Base-by-base conservation (phyloP, 2,797 vertebrate species). In the Sebastes itinus region DNA sequence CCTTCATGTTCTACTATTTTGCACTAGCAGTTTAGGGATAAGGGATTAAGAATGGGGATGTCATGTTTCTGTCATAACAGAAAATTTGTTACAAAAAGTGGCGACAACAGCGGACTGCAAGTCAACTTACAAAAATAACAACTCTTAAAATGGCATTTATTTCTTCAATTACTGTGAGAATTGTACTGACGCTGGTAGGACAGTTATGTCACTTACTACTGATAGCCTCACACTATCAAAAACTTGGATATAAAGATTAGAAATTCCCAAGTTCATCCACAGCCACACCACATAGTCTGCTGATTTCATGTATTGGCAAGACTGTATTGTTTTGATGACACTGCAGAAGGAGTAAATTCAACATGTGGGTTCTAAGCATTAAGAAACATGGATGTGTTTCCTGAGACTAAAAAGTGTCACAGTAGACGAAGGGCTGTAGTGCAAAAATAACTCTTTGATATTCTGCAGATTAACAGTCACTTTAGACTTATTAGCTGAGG, bases 401-500 rank as follows among this genome's bases (percentile, higher is more conserved):
- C 61, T 46, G 67, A 78, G 73, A 72, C 52, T n/a, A 32, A 73
- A 79, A 82, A 63, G 52, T 61, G 74, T 78, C 81, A 82, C 78
- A 70, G 60, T 75, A 71, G 52, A 79, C 2, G 20, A 60, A 58
- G 69, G 73, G 59, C 62, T 82, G 70, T 14, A 62, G 74, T 30
- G 66, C 70, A 79, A 91, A 91, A 54, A 85, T 81, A 87, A 82
- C 56, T 67, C 72, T 61, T 60, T 79, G 76, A 87, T 86, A 83
- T 85, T 81, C 79, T 75, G 42, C 73, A 87, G 77, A 87, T 88
- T 84, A 91, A 85, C 87, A 88, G 80, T 87, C 85, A 86, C 77
- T 88, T 87, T 83, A 85, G 55, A 80, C 58, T 25, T 60, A 78
- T 85, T 78, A 86, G 77, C 76, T 62, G 83, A 60, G 60, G 59